A percentile compares a stretch with the other conserved stretches of the same genome.
phyloP scores from a whole-genome alignment of 1,140 invertebrate genomes.

The Sesamia nonagrioides region DNA sequence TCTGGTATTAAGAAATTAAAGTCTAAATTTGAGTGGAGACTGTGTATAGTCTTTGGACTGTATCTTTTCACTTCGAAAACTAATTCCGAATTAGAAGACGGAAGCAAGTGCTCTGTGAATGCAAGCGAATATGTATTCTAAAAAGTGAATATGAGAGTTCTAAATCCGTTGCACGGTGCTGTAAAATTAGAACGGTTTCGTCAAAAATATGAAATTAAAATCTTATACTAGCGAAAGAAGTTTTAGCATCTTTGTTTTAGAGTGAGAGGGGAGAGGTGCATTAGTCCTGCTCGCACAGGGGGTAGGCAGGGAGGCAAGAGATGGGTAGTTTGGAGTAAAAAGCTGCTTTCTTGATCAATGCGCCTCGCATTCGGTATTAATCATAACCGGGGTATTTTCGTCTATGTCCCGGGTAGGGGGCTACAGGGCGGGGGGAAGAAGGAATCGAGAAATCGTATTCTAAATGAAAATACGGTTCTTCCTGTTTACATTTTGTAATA shows the following conservation, averaged over 20 bases:
- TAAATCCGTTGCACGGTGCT: constrained; percentile 37
- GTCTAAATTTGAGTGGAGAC: constrained; percentile 59
- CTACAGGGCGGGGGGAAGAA: constrained; percentile 56
- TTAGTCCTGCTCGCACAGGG: constrained; percentile 80
- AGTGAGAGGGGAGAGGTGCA: constrained; percentile 81
- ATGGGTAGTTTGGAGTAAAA: constrained; percentile 86
- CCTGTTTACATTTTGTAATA: constrained; percentile 87
- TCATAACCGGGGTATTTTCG: constrained; percentile 87
- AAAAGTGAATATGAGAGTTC: constrained; percentile 50
- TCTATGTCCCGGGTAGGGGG: constrained; percentile 77
- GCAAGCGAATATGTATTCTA: constrained; percentile 58
- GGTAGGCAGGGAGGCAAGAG: constrained; percentile 65
- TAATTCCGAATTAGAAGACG: constrained; percentile 86
- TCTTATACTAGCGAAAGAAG: constrained; percentile 88
- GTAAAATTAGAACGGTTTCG: constrained; percentile 86
- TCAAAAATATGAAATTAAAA: constrained; percentile 88
- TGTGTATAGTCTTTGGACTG: constrained; percentile 83
- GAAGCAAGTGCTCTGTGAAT: constrained; percentile 71
- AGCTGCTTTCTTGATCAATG: constrained; percentile 86
- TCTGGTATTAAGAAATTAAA: constrained; percentile 60
- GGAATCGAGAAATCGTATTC: constrained; percentile 82
- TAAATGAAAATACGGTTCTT: constrained; percentile 86
- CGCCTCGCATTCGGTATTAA: constrained; percentile 85
- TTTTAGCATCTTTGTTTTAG: constrained; percentile 88
- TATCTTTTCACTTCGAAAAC: constrained; percentile 88